Evolutionary conservation across 2,113 vertebrate genomes (phyloP), one percentile per base, ranked within the genome.

Genomic region (Coturnix japonica): DNA sequence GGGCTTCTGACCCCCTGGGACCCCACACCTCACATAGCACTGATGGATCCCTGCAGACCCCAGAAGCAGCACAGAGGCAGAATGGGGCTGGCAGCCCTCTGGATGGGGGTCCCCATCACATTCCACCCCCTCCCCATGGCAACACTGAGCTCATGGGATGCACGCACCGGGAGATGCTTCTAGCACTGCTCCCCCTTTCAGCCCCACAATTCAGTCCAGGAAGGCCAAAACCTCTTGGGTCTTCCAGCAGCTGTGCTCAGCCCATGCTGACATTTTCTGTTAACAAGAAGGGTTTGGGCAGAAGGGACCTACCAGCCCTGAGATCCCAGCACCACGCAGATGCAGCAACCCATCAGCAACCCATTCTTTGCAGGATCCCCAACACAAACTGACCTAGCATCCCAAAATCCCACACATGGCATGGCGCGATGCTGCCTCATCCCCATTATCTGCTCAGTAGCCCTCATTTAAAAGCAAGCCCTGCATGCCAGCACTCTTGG

Each of bases 211-310:
- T 81, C 30, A 72, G 44, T 85, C 64, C 41, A 92, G 76, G 70
- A 69, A 90, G 89, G 61, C 56, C 82, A 94, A 95, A 89, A 60
- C 41, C 71, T 85, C 82, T 78, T 2, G 2, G 47, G 70, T 81
- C 94, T 90, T 89, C 89, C 66, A 0, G 4, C 81, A 92, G 87
- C 76, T 59, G 12, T 13, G n/a, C 20, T 19, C 12, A 22, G 56
- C 56, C 56, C 56, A 14, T 22, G n/a, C 56, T 22, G 56, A 59
- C 20, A 22, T 59, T 33, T 33, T 22, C 56, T 2, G 2, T 59
- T 64, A 84, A 71, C 25, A 7, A 46, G 64, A 57, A 8, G 4
- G 19, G 46, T 25, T 4, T 3, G 3, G 49, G 82, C 76, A 82
- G 69, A 49, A 28, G 15, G 74, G 67, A 65, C 6, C 1, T 73